These are phyloP conservation scores for Cynopterus brachyotis DNA, from an alignment of 2,113 vertebrate genomes.

Conservation along the genomic window DNA sequence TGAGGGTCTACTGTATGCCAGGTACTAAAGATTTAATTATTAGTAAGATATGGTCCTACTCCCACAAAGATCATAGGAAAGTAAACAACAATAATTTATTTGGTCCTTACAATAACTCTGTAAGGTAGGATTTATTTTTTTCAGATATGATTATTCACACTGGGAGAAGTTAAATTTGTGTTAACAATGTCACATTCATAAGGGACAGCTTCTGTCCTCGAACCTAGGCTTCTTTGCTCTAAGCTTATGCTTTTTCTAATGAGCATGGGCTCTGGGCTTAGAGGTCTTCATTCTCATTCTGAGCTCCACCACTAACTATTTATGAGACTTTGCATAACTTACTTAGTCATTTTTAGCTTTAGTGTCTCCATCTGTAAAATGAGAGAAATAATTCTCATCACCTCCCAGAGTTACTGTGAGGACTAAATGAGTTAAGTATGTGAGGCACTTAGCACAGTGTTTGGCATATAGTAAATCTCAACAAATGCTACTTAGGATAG, in stretches of 20 bases:
- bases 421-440: neutral
- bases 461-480: too few species aligned
- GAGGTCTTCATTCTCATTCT: neutral
- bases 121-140: conserved; percentile 20
- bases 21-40: neutral
- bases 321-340: neutral
- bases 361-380: neutral
- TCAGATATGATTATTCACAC: neutral
- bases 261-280: neutral
- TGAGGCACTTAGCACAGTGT: neutral
- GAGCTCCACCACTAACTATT: neutral
- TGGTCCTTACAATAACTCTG: neutral
- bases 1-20: neutral
- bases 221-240: neutral
- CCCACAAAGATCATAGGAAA: neutral
- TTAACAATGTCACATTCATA: neutral
- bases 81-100: neutral
- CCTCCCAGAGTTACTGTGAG: neutral
- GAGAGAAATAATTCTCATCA: neutral
- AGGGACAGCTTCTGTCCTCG: neutral
- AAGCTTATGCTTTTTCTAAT: neutral
- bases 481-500: neutral
- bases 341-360: neutral
- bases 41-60: neutral
- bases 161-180: neutral